Conservation (phyloP, 1,140 invertebrate species). For the Scaptodrosophila lebanonensis region DNA sequence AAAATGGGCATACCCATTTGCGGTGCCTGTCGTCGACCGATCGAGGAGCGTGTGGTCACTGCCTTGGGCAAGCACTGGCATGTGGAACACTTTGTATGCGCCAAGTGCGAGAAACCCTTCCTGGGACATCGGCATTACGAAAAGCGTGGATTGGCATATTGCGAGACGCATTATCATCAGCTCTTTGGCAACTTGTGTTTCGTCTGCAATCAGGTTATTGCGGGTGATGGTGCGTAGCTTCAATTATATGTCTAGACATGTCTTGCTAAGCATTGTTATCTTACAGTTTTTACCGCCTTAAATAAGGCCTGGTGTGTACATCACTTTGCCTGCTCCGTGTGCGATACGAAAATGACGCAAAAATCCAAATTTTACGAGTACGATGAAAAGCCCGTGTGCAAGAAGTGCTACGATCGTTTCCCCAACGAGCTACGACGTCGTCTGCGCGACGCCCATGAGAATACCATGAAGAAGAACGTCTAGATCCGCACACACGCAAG, state of each 20-base stretch:
- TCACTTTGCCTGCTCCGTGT: constrained; percentile 99
- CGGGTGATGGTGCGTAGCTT: constrained; percentile 90
- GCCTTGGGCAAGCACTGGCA: constrained; percentile 99
- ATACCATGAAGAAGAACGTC: constrained; percentile 78
- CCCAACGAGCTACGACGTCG: constrained; percentile 95
- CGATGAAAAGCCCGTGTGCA: constrained; percentile 98
- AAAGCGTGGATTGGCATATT: constrained; percentile 98
- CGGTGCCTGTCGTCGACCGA: constrained; percentile 96
- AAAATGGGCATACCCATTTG: constrained; percentile 99
- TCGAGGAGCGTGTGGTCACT: constrained; percentile 97
- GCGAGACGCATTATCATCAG: constrained; percentile 99
- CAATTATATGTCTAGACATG: background rate
- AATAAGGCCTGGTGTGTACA: constrained; percentile 99
- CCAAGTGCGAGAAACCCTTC: constrained; percentile 99
- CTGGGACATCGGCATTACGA: constrained; percentile 99
- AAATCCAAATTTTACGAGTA: constrained; percentile 99
- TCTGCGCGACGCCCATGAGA: constrained; percentile 86
- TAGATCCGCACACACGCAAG: constrained; percentile 20
- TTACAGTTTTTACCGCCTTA: constrained; percentile 95
- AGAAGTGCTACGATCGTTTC: constrained; percentile 98
- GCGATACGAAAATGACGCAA: constrained; percentile 98
- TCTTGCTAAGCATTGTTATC: background rate
- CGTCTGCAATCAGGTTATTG: constrained; percentile 98
- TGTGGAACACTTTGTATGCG: constrained; percentile 99
- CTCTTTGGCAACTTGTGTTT: constrained; percentile 99